Percentiles rank a stretch among this genome's conserved stretches.
phyloP scores from a whole-genome alignment of 2,113 vertebrate genomes.

The Dermatemys mawii region DNA sequence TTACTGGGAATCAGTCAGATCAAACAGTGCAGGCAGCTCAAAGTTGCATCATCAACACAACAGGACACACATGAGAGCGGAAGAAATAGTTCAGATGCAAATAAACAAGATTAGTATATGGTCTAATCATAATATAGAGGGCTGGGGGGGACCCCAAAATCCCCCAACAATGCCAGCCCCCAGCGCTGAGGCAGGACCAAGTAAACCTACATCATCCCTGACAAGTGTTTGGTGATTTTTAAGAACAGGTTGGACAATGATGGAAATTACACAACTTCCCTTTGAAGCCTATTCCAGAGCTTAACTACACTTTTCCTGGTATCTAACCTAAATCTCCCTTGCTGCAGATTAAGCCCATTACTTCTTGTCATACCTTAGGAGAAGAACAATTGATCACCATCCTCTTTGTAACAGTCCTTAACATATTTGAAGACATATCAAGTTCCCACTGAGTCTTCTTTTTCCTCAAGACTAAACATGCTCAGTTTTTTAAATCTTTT shows the following conservation, averaged over 20 bases:
- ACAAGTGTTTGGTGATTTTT: background rate
- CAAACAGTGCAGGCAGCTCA: no score
- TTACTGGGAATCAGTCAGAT: no score
- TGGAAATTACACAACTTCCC: background rate
- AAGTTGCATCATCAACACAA: no score
- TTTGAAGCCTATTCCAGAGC: background rate
- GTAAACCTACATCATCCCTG: background rate
- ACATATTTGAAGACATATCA: background rate
- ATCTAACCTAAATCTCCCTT: background rate
- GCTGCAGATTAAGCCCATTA: background rate
- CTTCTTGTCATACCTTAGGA: background rate
- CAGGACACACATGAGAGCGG: no score
- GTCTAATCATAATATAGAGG: no score
- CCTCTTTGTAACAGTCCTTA: background rate
- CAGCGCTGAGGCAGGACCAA: background rate
- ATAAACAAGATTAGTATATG: no score
- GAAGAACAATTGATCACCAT: background rate
- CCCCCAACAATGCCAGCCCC: background rate
- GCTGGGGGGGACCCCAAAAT: no score
- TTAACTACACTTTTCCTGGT: background rate
- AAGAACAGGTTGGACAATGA: no score
- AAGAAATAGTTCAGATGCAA: no score
- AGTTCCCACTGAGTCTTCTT: background rate
- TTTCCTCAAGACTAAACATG: background rate
- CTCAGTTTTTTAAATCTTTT: background rate